phyloP scores from a whole-genome alignment of 92 coral and sea anemone genomes.

The Micromussa lordhowensis region DNA sequence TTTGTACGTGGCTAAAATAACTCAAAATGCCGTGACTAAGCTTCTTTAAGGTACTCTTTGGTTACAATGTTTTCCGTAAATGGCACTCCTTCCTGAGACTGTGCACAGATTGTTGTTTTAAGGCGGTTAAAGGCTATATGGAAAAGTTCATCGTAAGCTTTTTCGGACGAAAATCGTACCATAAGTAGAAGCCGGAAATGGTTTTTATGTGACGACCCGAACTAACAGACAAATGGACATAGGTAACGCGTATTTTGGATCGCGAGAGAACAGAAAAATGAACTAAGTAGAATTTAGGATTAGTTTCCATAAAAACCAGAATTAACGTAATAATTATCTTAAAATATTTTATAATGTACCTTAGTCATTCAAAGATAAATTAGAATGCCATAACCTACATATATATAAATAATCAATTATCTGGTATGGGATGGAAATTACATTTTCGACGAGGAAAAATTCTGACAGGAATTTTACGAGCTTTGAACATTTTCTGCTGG shows the following conservation, averaged over 20 bases:
- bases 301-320: background rate
- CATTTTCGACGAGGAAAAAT: constrained; percentile 3
- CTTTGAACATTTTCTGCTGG: background rate
- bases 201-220: background rate
- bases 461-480: background rate
- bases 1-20: too few species aligned
- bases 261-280: background rate
- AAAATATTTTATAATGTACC: background rate
- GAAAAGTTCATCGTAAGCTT: background rate
- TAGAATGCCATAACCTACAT: background rate
- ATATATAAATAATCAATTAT: background rate
- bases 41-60: background rate
- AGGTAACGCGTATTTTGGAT: too few species aligned
- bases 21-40: too few species aligned
- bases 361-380: background rate
- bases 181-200: background rate
- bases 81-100: background rate
- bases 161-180: background rate
- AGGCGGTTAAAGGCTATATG: background rate
- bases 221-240: background rate
- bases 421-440: background rate
- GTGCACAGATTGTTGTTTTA: background rate
- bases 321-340: background rate
- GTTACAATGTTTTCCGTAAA: background rate
- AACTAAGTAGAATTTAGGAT: background rate